These are phyloP conservation scores for Pluvialis apricaria DNA, from an alignment of 2,113 vertebrate species.

Conservation along the genomic window DNA sequence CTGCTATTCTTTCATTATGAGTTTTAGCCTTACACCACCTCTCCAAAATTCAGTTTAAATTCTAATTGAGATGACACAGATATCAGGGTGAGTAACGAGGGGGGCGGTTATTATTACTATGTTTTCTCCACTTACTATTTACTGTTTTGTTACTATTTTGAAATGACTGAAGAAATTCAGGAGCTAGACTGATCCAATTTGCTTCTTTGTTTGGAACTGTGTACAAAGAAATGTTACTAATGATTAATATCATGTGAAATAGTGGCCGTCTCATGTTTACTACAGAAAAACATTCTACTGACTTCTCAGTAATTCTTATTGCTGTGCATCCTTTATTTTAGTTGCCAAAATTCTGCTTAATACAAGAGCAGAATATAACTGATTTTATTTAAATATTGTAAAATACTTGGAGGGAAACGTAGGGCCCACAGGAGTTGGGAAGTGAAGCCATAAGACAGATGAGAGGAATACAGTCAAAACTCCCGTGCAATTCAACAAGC, in stretches of 20 bases:
- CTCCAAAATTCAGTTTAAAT: background rate
- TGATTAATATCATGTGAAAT: background rate
- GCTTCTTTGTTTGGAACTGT: background rate
- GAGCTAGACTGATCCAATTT: background rate
- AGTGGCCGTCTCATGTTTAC: background rate
- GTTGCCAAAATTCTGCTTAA: background rate
- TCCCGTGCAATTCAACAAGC: accelerated
- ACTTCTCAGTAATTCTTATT: background rate
- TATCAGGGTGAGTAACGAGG: background rate
- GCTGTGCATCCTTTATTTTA: background rate
- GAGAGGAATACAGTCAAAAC: background rate
- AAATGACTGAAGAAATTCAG: background rate
- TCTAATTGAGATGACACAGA: background rate
- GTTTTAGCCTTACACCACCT: background rate
- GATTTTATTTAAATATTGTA: background rate
- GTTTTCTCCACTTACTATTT: background rate
- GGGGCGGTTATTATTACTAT: background rate
- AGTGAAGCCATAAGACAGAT: accelerated
- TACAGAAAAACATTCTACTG: background rate
- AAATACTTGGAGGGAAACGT: background rate
- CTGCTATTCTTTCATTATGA: background rate
- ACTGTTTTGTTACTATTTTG: background rate
- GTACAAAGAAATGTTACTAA: background rate
- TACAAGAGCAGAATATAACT: background rate
- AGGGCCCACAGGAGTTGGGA: background rate